phyloP scores from a whole-genome alignment of 2,888 invertebrate genomes.

The Agrochola lota region DNA sequence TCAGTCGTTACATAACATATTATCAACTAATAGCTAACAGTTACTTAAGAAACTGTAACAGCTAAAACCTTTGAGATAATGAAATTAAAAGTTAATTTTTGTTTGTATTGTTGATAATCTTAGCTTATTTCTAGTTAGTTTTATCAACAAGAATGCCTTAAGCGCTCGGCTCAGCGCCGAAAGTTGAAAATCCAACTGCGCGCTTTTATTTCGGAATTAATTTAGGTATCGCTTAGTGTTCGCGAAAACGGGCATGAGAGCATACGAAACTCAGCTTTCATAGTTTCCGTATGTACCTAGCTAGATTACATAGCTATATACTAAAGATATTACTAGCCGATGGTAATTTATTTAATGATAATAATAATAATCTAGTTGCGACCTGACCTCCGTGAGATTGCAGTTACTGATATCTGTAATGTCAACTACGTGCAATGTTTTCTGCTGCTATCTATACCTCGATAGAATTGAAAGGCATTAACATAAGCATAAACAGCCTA shows the following conservation, averaged over 20 bases:
- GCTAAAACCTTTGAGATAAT: not conserved
- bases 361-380: not conserved
- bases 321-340: not conserved
- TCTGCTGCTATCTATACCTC: not conserved
- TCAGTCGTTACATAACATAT: not conserved
- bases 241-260: not conserved
- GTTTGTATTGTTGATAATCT: not conserved
- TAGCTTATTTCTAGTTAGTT: not conserved
- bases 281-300: no score
- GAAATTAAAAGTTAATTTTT: not conserved
- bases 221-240: not conserved
- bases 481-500: not conserved
- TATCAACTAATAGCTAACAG: conserved; percentile 2
- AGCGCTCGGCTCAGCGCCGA: not conserved
- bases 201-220: not conserved
- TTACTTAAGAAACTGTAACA: conserved; percentile 21
- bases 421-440: not conserved
- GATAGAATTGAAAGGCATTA: conserved; percentile 3
- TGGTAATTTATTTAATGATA: not conserved
- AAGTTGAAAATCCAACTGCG: not conserved
- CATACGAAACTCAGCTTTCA: not conserved
- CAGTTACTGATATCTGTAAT: conserved; percentile 13
- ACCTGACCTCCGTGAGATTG: conserved; percentile 32
- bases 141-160: not conserved
- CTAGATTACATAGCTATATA: not conserved